phyloP scores from a whole-genome alignment of 1,140 invertebrate species.

The Venturia canescens region DNA sequence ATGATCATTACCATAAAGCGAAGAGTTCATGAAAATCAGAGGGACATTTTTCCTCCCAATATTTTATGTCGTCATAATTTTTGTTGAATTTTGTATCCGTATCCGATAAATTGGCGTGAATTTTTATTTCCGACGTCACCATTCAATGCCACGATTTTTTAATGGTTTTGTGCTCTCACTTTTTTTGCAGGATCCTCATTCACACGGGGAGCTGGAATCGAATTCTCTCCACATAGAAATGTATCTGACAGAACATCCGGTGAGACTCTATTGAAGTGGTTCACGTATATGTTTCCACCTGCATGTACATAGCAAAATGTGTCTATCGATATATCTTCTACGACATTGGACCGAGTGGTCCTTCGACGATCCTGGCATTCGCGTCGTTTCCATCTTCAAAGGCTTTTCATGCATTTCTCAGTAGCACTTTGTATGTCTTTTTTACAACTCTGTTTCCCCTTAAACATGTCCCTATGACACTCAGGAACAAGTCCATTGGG shows the following conservation, averaged over 20 bases:
- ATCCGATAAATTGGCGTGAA: background rate
- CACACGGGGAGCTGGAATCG: background rate
- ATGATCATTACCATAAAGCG: too few species aligned
- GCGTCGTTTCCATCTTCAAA: slow-evolving; percentile 26
- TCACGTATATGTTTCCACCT: background rate
- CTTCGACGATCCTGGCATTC: slow-evolving; percentile 20
- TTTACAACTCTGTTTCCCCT: background rate
- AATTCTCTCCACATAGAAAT: background rate
- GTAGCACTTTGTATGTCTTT: slow-evolving; percentile 36
- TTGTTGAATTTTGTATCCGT: background rate
- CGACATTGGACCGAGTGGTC: slow-evolving; percentile 15
- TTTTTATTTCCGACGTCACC: background rate
- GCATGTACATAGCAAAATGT: background rate
- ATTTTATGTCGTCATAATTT: background rate
- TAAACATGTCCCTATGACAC: background rate
- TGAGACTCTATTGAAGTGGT: background rate
- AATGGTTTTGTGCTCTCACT: too few species aligned
- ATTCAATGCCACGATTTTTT: background rate
- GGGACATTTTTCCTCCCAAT: too few species aligned
- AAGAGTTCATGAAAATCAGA: too few species aligned
- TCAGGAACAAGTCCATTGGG: slow-evolving; percentile 11
- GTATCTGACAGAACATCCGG: background rate
- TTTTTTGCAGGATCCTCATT: background rate
- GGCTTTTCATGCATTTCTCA: slow-evolving; percentile 45
- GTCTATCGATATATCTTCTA: background rate